Evolutionary conservation across 2,797 vertebrate species (phyloP).

Genomic region (Manis javanica): DNA sequence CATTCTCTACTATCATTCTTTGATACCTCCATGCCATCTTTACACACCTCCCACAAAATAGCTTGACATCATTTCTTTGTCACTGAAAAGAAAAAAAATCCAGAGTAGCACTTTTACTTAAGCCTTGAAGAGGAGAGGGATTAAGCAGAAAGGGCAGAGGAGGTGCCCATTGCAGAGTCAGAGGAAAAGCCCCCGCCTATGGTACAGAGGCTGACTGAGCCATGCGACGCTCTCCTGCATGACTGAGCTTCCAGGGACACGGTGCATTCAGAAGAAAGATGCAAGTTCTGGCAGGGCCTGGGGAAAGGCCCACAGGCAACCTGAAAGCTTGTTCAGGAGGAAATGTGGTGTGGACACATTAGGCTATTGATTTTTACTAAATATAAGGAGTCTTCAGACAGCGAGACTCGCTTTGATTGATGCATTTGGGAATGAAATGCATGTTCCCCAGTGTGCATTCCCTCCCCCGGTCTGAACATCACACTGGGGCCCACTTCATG

Average conservation of each 20-base stretch:
- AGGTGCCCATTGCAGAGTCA: background rate
- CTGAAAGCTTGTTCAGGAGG: slow-evolving; percentile 41
- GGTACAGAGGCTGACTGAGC: background rate
- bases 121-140: background rate
- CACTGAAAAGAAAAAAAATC: background rate
- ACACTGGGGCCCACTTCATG: background rate
- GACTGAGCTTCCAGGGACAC: background rate
- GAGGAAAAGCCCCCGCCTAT: background rate
- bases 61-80: background rate
- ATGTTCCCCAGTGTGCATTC: background rate
- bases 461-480: background rate
- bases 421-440: slow-evolving; percentile 13
- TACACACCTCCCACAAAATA: background rate
- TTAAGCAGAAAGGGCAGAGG: background rate
- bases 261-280: slow-evolving; percentile 29
- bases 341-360: background rate
- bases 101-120: background rate
- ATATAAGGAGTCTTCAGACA: background rate
- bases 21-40: background rate
- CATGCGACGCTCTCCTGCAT: background rate
- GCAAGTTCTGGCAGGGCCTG: background rate
- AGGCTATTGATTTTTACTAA: slow-evolving; percentile 56
- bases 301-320: slow-evolving; percentile 43
- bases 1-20: background rate
- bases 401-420: background rate